phyloP scores from a whole-genome alignment of 2,797 vertebrate species.

The Centroberyx gerrardi region DNA sequence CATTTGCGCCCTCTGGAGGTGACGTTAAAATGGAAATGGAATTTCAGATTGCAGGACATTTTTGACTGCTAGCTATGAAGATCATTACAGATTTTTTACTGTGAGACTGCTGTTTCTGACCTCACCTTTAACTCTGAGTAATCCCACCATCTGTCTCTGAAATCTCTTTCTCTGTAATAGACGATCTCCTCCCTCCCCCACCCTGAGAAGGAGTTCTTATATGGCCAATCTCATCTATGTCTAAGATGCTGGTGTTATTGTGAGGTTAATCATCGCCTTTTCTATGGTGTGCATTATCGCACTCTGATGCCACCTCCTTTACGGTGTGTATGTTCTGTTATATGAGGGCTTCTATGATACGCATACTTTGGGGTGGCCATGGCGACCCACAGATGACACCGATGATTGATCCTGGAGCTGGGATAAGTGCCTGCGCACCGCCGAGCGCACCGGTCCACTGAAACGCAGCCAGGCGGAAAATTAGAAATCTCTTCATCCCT shows the following conservation, averaged over 20 bases:
- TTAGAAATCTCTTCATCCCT: conserved; percentile 88
- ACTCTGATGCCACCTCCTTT: not conserved
- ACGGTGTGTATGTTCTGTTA: conserved; percentile 3
- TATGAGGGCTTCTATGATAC: conserved; percentile 39
- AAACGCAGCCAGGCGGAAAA: conserved; percentile 86
- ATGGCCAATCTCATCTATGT: conserved; percentile 19
- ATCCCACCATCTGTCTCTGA: conserved; percentile 5
- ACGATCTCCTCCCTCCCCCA: not conserved
- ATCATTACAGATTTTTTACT: not conserved
- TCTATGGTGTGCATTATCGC: conserved; percentile 15
- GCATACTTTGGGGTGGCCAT: conserved; percentile 47
- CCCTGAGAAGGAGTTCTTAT: not conserved
- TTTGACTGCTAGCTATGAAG: conserved; percentile 6
- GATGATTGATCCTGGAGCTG: conserved; percentile 83
- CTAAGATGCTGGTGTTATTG: conserved; percentile 32
- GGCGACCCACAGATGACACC: conserved; percentile 78
- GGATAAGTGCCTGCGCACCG: conserved; percentile 74
- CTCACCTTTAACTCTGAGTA: conserved; percentile 7
- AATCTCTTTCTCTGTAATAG: not conserved
- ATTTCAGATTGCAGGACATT: no score
- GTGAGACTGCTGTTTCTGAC: conserved; percentile 2
- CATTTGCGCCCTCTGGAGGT: no score
- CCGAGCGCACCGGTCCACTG: conserved; percentile 66
- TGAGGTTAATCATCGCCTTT: conserved; percentile 45
- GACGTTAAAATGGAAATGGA: no score